phyloP scores from a whole-genome alignment of 2,888 invertebrate species.

The Drosophila antonietae region DNA sequence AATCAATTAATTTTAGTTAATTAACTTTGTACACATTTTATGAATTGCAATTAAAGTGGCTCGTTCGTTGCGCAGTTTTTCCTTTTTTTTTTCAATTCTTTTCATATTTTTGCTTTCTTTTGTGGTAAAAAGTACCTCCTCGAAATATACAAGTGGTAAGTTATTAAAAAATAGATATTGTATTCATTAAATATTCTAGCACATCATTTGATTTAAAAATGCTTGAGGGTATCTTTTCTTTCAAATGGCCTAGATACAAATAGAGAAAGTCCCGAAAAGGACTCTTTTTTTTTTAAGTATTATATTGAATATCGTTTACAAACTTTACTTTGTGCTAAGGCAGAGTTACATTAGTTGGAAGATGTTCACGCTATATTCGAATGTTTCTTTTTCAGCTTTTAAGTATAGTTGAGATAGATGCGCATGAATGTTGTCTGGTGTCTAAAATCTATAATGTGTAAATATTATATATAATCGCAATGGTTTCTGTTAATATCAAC shows the following conservation, averaged over 20 bases:
- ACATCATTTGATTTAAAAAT: constrained; percentile 25
- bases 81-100: not conserved
- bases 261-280: constrained; percentile 7
- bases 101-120: constrained; percentile 7
- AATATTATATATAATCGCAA: constrained; percentile 48
- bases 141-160: constrained; percentile 59
- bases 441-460: constrained; percentile 55
- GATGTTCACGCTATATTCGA: constrained; percentile 58
- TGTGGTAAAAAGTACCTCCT: constrained; percentile 54
- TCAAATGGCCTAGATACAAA: constrained; percentile 22
- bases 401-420: constrained; percentile 13
- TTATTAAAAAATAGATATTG: constrained; percentile 67
- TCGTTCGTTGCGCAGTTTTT: constrained; percentile 58
- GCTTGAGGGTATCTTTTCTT: constrained; percentile 14
- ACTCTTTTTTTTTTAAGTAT: constrained; percentile 25
- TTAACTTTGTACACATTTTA: constrained; percentile 63
- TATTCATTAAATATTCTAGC: constrained; percentile 23
- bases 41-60: constrained; percentile 49
- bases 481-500: constrained; percentile 62
- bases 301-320: constrained; percentile 57
- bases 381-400: constrained; percentile 6
- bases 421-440: constrained; percentile 34
- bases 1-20: constrained; percentile 29
- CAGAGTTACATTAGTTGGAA: constrained; percentile 73
- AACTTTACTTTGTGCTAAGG: constrained; percentile 73